Conservation (phyloP, 1,140 invertebrate genomes). For the Diploscapter pachys region DNA sequence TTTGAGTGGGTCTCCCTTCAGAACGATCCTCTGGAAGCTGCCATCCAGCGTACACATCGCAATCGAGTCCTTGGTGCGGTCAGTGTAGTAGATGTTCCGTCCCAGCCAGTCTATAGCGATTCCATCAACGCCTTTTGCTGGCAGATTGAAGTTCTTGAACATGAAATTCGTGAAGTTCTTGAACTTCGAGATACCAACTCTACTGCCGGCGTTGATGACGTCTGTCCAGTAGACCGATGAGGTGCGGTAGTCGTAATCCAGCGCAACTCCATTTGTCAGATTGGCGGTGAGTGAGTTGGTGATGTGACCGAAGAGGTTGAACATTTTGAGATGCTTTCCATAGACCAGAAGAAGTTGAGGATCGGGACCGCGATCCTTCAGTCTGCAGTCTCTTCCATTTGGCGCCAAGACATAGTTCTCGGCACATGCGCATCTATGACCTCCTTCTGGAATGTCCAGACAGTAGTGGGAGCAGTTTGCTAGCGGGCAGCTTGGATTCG, state of each 20-base stretch:
- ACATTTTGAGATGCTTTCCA: conserved; percentile 19
- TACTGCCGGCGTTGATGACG: conserved; percentile 26
- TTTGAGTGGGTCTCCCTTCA: conserved; percentile 64
- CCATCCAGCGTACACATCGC: conserved; percentile 67
- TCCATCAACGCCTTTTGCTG: conserved; percentile 66
- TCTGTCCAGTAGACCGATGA: conserved; percentile 36
- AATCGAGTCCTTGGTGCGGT: conserved; percentile 68
- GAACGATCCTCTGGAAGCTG: conserved; percentile 62
- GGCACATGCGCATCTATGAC: conserved; percentile 21
- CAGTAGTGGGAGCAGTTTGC: conserved; percentile 32
- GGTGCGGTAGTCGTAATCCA: conserved; percentile 27
- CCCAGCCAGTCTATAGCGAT: conserved; percentile 80
- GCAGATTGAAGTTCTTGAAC: conserved; percentile 62
- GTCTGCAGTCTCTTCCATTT: conserved; percentile 24
- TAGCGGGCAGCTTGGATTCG: conserved; percentile 2
- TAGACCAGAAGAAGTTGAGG: conserved; percentile 29
- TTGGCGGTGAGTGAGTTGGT: conserved; percentile 28
- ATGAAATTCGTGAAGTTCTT: conserved; percentile 17
- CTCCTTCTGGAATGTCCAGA: conserved; percentile 11
- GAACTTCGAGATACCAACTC: conserved; percentile 17
- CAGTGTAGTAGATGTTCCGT: conserved; percentile 78
- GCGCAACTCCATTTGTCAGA: conserved; percentile 33
- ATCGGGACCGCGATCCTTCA: conserved; percentile 15
- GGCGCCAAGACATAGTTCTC: conserved; percentile 15
- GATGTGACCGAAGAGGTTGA: conserved; percentile 24